Conservation (phyloP, 2,113 vertebrate species). For the Montifringilla adamsi region DNA sequence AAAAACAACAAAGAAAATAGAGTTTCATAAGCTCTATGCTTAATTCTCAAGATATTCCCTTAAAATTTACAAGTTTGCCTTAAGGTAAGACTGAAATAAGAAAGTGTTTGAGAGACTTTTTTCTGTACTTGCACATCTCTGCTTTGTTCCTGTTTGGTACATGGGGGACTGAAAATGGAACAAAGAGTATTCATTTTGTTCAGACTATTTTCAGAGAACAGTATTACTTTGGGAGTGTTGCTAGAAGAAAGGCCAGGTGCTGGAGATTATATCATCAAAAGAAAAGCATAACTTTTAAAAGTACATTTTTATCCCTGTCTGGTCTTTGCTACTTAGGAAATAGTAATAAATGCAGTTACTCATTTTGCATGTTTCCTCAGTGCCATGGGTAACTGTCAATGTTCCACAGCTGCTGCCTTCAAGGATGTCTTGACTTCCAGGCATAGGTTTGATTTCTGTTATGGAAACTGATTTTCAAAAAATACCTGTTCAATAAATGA, state of each 20-base stretch:
- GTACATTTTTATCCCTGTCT: not conserved
- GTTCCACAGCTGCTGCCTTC: not conserved
- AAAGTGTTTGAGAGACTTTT: not conserved
- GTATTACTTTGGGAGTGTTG: not conserved
- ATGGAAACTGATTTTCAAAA: not conserved
- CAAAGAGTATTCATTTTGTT: not conserved
- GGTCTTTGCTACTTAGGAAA: not conserved
- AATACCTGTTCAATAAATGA: constrained; percentile 45
- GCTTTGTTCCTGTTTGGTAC: not conserved
- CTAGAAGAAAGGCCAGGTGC: not conserved
- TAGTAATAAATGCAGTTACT: not conserved
- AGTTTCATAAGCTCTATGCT: not conserved
- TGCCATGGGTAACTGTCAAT: not conserved
- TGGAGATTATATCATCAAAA: not conserved
- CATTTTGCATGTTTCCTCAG: not conserved
- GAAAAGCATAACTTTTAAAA: not conserved
- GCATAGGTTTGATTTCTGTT: not conserved
- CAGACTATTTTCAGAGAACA: not conserved
- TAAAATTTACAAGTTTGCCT: constrained; percentile 16
- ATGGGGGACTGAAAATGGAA: not conserved
- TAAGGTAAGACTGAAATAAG: not conserved
- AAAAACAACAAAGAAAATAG: not conserved
- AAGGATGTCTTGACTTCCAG: not conserved
- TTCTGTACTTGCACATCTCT: not conserved
- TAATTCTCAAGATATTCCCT: not conserved